phyloP scores from a whole-genome alignment of 2,888 invertebrate species.

The Gisinianus flammeolus region DNA sequence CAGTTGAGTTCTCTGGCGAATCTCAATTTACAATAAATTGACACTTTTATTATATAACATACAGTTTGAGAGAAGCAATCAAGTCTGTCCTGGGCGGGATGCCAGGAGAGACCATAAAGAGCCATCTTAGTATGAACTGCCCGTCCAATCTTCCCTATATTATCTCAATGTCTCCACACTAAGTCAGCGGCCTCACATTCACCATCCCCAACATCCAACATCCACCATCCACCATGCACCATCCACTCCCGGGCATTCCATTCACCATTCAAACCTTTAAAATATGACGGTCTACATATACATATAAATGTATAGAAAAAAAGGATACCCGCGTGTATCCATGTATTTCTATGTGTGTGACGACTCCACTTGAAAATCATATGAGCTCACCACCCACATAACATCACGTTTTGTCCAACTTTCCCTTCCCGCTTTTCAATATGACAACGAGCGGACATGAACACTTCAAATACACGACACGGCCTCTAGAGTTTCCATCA shows the following conservation, averaged over 20 bases:
- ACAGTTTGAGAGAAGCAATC: conserved; percentile 31
- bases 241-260: neutral
- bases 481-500: neutral
- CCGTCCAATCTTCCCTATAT: conserved; percentile 8
- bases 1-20: conserved; percentile 30
- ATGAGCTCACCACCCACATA: neutral
- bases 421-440: neutral
- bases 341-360: neutral
- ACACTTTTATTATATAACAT: conserved; percentile 39
- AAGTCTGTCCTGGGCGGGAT: conserved; percentile 22
- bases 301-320: too few species aligned
- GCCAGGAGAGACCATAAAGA: conserved; percentile 34
- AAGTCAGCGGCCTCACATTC: neutral
- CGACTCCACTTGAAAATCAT: neutral
- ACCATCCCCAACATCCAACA: too few species aligned
- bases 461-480: neutral
- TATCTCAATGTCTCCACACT: neutral
- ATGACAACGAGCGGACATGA: neutral
- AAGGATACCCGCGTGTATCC: too few species aligned
- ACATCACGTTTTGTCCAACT: neutral
- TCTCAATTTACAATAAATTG: conserved; percentile 43
- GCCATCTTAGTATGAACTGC: conserved; percentile 26
- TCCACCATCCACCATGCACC: too few species aligned
- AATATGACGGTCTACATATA: neutral
- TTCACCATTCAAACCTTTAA: neutral